Conservation (phyloP, 2,113 vertebrate species). For the Melospiza melodia region DNA sequence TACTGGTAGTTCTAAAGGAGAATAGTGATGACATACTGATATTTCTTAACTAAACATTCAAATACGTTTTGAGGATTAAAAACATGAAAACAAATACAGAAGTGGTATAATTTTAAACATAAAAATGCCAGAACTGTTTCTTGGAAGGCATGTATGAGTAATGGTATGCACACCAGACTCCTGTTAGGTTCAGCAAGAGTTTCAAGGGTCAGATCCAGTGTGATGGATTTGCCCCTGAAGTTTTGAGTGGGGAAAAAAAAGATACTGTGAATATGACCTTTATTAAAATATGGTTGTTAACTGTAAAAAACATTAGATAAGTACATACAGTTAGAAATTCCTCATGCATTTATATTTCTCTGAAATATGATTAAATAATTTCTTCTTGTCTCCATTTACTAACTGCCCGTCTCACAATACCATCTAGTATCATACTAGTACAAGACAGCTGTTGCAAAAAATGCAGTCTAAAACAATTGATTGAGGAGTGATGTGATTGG, state of each 20-base stretch:
- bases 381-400: not conserved
- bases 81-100: not conserved
- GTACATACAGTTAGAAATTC: not conserved
- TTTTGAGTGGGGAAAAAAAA: not conserved
- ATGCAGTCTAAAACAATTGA: not conserved
- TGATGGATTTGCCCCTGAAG: not conserved
- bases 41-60: not conserved
- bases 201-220: not conserved
- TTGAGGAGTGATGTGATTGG: not conserved
- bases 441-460: not conserved
- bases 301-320: not conserved
- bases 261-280: not conserved
- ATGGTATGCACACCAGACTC: not conserved
- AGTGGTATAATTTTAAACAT: not conserved
- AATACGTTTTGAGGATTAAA: not conserved
- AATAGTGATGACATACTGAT: not conserved
- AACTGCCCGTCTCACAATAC: not conserved
- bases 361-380: not conserved
- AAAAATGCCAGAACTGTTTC: not conserved
- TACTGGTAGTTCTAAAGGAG: not conserved
- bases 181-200: not conserved
- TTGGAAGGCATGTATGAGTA: not conserved
- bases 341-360: not conserved
- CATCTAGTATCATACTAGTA: not conserved
- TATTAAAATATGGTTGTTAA: not conserved